phyloP scores from a whole-genome alignment of 2,888 invertebrate genomes.

The Trichogramma evanescens region DNA sequence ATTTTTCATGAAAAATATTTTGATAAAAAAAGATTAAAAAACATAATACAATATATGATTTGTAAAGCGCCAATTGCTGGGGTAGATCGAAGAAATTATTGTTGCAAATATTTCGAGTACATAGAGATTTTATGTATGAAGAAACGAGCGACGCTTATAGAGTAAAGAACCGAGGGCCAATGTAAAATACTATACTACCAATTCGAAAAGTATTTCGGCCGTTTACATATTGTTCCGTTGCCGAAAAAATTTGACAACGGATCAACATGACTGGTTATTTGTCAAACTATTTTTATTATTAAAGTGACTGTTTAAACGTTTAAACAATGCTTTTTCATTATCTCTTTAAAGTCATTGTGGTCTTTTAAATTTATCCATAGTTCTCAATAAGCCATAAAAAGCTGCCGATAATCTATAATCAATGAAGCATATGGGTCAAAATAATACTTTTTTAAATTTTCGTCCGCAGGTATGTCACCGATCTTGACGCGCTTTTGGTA shows the following conservation, averaged over 20 bases:
- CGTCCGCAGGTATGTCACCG: too few relatives aligned
- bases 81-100: too few relatives aligned
- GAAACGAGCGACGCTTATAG: background rate
- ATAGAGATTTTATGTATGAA: slow-evolving; percentile 5
- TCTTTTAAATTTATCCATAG: too few relatives aligned
- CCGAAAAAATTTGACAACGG: slow-evolving; percentile 28
- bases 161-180: slow-evolving; percentile 12
- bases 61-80: too few relatives aligned
- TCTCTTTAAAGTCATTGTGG: background rate
- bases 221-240: slow-evolving; percentile 33
- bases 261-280: slow-evolving; percentile 25
- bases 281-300: slow-evolving; percentile 48
- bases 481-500: too few relatives aligned
- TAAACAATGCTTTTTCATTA: background rate
- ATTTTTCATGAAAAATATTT: too few relatives aligned
- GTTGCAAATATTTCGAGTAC: background rate
- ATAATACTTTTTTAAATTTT: too few relatives aligned
- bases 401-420: too few relatives aligned
- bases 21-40: too few relatives aligned
- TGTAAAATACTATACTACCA: slow-evolving; percentile 25
- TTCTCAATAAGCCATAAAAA: too few relatives aligned
- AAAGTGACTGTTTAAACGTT: slow-evolving; percentile 47
- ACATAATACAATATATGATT: too few relatives aligned
- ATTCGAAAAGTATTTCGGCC: slow-evolving; percentile 32
- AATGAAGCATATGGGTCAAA: too few relatives aligned